These are phyloP conservation scores for Trichopoda pennipes DNA, from an alignment of 2,888 invertebrate species.

Conservation along the genomic window DNA sequence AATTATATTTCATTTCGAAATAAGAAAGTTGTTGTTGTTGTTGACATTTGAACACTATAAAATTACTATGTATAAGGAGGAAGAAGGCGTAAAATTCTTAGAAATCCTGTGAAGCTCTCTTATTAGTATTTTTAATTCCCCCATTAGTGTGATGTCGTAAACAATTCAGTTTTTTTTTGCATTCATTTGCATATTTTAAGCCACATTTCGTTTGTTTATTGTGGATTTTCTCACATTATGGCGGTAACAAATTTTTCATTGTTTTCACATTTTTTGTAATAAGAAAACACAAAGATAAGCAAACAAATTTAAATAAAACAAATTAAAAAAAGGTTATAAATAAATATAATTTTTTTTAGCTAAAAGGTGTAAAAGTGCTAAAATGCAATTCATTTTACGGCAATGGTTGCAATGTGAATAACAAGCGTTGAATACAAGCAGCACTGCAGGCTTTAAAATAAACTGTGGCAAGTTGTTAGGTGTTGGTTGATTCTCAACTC, in stretches of 20 bases:
- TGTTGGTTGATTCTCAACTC: neutral
- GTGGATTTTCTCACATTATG: conserved; percentile 52
- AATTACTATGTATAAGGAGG: no score
- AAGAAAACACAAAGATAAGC: neutral
- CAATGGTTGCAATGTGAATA: neutral
- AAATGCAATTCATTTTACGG: conserved; percentile 39
- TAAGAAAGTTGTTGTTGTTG: no score
- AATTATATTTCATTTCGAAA: no score
- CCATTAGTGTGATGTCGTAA: neutral
- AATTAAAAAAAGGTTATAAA: neutral
- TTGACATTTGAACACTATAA: no score
- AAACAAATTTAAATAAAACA: conserved; percentile 1
- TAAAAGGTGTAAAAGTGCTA: conserved; percentile 54
- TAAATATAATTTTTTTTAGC: neutral
- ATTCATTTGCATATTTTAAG: conserved; percentile 39
- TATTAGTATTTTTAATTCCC: neutral
- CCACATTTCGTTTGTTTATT: conserved; percentile 13
- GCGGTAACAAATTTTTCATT: conserved; percentile 73
- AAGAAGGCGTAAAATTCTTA: conserved; percentile 16
- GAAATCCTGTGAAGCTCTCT: conserved; percentile 7
- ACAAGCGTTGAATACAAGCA: conserved; percentile 22
- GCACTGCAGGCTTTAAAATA: conserved; percentile 10
- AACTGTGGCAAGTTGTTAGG: neutral
- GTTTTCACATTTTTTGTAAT: conserved; percentile 54
- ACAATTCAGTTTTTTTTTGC: conserved; percentile 2